phyloP scores from a whole-genome alignment of 2,888 invertebrate species.

The Drosophila mimica region DNA sequence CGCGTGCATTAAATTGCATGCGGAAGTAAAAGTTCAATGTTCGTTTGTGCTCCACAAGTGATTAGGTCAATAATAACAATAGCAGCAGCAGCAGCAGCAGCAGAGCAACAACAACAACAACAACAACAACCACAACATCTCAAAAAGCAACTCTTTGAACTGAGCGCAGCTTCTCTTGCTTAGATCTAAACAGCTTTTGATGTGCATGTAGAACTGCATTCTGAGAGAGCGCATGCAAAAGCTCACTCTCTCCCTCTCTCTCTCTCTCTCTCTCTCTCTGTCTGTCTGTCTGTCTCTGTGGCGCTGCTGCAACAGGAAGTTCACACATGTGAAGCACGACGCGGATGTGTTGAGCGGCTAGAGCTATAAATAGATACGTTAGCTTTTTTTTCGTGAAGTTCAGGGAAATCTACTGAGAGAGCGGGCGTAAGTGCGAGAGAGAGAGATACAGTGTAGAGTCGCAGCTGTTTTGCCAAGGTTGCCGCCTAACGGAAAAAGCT shows the following conservation, averaged over 20 bases:
- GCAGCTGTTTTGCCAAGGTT: slow-evolving; percentile 75
- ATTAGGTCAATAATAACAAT: slow-evolving; percentile 84
- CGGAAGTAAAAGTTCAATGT: slow-evolving; percentile 85
- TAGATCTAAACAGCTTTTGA: background rate
- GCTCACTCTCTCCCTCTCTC: slow-evolving; percentile 35
- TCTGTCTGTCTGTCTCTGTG: slow-evolving; percentile 19
- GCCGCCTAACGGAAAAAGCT: slow-evolving; percentile 72
- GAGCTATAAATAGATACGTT: slow-evolving; percentile 77
- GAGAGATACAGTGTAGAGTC: slow-evolving; percentile 12
- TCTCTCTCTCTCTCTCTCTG: slow-evolving; percentile 18
- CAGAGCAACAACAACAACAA: slow-evolving; percentile 66
- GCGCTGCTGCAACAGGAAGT: slow-evolving; percentile 73
- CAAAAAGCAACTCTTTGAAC: slow-evolving; percentile 70
- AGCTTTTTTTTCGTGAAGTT: slow-evolving; percentile 76
- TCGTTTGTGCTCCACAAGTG: slow-evolving; percentile 85
- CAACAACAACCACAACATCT: slow-evolving; percentile 52
- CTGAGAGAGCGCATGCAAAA: slow-evolving; percentile 58
- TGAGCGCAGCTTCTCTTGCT: slow-evolving; percentile 24
- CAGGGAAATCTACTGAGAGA: slow-evolving; percentile 81
- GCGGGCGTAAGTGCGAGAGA: background rate
- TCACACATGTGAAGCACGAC: slow-evolving; percentile 47
- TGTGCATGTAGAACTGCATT: slow-evolving; percentile 57
- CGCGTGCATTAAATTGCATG: slow-evolving; percentile 79
- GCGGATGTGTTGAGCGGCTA: slow-evolving; percentile 59
- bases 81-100: slow-evolving; percentile 72